phyloP scores from a whole-genome alignment of 2,797 vertebrate species.

The Eulemur coronatus region DNA sequence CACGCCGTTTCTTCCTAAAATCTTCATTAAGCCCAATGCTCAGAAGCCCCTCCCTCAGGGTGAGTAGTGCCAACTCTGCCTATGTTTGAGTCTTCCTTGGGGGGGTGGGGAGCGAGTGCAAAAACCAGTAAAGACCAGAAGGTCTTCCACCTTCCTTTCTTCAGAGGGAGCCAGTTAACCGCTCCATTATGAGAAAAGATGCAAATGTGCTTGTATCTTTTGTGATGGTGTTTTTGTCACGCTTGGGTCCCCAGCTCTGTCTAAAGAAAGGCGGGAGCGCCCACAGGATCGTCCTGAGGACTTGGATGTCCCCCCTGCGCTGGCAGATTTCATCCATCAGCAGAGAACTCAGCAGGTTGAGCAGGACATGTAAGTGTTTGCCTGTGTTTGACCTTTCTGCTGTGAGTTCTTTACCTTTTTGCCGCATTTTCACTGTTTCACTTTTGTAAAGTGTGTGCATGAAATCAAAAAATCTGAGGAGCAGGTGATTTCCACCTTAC shows the following conservation, averaged over 20 bases:
- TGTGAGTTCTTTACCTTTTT: neutral
- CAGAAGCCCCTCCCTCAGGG: slow-evolving; percentile 92
- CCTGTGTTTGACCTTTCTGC: too few species aligned
- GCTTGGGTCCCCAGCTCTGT: slow-evolving; percentile 84
- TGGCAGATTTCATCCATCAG: slow-evolving; percentile 97
- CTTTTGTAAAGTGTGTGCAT: neutral
- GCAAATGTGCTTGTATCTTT: neutral
- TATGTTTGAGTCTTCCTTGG: neutral
- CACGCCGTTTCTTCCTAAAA: slow-evolving; percentile 94
- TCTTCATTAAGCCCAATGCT: slow-evolving; percentile 97
- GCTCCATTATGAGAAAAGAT: neutral
- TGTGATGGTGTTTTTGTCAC: slow-evolving; percentile 20
- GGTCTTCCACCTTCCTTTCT: neutral
- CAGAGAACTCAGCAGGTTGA: slow-evolving; percentile 93
- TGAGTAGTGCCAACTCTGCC: slow-evolving; percentile 71
- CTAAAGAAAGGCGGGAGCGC: slow-evolving; percentile 89
- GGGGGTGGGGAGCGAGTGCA: neutral
- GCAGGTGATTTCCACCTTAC: neutral
- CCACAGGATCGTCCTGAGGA: slow-evolving; percentile 93
- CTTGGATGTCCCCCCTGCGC: slow-evolving; percentile 93
- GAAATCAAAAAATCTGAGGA: neutral
- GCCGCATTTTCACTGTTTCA: neutral
- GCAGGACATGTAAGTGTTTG: slow-evolving; percentile 93
- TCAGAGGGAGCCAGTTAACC: neutral
- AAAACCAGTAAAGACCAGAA: neutral